Evolutionary conservation across 2,888 invertebrate species (phyloP).

Genomic region (Drosophila subquinaria): DNA sequence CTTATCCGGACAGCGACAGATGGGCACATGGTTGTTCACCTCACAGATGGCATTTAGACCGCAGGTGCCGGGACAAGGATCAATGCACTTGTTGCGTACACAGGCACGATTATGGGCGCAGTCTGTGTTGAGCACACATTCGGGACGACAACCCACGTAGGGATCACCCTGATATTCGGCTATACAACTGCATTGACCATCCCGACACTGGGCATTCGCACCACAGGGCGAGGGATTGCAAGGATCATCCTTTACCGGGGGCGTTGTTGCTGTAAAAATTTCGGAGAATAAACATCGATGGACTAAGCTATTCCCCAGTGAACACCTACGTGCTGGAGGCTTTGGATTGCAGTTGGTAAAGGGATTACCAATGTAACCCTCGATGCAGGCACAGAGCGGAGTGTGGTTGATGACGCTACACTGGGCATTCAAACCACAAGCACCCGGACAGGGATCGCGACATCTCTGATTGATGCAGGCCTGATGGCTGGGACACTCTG

Average conservation of each 20-base stretch:
- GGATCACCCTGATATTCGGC: constrained; percentile 92
- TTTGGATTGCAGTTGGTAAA: constrained; percentile 86
- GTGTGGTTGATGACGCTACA: constrained; percentile 90
- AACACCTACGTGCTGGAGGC: constrained; percentile 82
- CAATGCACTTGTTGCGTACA: constrained; percentile 90
- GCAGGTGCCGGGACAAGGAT: constrained; percentile 91
- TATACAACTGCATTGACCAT: constrained; percentile 90
- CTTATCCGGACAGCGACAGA: constrained; percentile 91
- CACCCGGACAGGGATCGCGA: constrained; percentile 90
- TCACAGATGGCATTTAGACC: constrained; percentile 92
- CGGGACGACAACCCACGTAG: constrained; percentile 90
- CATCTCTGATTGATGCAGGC: constrained; percentile 92
- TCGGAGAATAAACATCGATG: constrained; percentile 9
- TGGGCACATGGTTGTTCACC: constrained; percentile 92
- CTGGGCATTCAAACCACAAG: constrained; percentile 89
- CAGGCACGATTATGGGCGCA: constrained; percentile 90
- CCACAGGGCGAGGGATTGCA: constrained; percentile 93
- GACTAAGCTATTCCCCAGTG: background rate
- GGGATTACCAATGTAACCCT: constrained; percentile 87
- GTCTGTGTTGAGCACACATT: constrained; percentile 91
- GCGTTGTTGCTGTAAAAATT: constrained; percentile 67
- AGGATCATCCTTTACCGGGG: constrained; percentile 85
- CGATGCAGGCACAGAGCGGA: constrained; percentile 89
- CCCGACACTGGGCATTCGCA: constrained; percentile 89
- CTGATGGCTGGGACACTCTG: constrained; percentile 90